Percentiles rank a stretch among this genome's conserved stretches.
phyloP scores from a whole-genome alignment of 2,113 vertebrate species.

The Aleadryas rufinucha region DNA sequence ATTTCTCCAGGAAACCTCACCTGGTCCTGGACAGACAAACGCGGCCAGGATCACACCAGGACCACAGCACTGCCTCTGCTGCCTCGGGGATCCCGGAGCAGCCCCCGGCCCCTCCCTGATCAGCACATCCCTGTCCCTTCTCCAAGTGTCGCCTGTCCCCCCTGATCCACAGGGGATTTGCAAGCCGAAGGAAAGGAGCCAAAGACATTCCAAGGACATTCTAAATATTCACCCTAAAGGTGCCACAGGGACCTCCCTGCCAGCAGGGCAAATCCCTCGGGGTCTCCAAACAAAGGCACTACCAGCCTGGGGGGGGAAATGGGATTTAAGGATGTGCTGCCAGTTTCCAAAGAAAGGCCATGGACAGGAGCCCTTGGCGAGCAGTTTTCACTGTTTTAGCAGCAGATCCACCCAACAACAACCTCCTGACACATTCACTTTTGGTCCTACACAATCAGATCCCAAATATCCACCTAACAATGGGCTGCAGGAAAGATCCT shows the following conservation, averaged over 20 bases:
- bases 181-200: neutral
- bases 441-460: neutral
- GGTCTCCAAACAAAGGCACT: slow-evolving; percentile 5
- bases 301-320: neutral
- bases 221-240: neutral
- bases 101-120: neutral
- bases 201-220: neutral
- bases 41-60: neutral
- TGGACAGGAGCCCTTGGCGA: neutral
- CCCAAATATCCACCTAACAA: neutral
- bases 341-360: neutral
- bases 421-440: neutral
- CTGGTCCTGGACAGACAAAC: neutral
- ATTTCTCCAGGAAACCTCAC: neutral
- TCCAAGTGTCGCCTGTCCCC: neutral
- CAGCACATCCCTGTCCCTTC: neutral
- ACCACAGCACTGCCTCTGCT: too few species aligned
- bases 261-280: neutral
- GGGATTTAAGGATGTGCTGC: neutral
- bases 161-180: neutral
- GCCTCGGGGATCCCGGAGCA: neutral
- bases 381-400: neutral
- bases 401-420: neutral
- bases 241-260: neutral
- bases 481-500: neutral